phyloP scores from a whole-genome alignment of 1,140 invertebrate genomes.

The Vanessa atalanta region DNA sequence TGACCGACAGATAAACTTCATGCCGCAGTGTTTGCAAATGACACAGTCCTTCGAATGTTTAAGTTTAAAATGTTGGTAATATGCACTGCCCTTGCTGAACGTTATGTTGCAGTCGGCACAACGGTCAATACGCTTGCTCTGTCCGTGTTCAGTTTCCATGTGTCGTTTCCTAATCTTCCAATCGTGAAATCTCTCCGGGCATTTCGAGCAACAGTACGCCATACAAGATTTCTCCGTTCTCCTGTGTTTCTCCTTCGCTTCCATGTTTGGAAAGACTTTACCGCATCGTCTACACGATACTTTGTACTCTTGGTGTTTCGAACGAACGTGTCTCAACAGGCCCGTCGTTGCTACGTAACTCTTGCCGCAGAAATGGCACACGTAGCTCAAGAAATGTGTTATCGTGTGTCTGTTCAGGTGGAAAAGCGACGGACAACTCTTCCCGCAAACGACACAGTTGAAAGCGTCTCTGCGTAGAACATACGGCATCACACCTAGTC shows the following conservation, averaged over 20 bases:
- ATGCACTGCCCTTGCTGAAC: constrained; percentile 55
- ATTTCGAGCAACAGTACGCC: constrained; percentile 67
- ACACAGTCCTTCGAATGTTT: constrained; percentile 66
- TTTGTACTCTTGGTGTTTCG: constrained; percentile 66
- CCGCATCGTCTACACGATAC: constrained; percentile 60
- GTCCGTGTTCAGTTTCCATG: constrained; percentile 63
- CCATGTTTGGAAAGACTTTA: constrained; percentile 64
- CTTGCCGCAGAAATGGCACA: constrained; percentile 68
- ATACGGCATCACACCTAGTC: constrained; percentile 70
- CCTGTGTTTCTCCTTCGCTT: constrained; percentile 64
- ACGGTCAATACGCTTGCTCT: constrained; percentile 48
- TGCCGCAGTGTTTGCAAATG: constrained; percentile 64
- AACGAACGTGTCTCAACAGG: constrained; percentile 56
- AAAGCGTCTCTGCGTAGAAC: constrained; percentile 51
- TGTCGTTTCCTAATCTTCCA: constrained; percentile 60
- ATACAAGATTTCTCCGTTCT: constrained; percentile 64
- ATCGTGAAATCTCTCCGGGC: constrained; percentile 64
- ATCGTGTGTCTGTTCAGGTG: constrained; percentile 69
- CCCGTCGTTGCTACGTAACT: constrained; percentile 68
- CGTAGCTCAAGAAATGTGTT: constrained; percentile 66
- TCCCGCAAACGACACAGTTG: constrained; percentile 61
- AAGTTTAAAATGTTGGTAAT: constrained; percentile 66
- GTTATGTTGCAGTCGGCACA: constrained; percentile 64
- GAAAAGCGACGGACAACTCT: constrained; percentile 62
- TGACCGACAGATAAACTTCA: constrained; percentile 62